Evolutionary conservation across 2,113 vertebrate genomes (phyloP), one percentile per base, ranked within the genome.

Genomic region (Symphodus melops): DNA sequence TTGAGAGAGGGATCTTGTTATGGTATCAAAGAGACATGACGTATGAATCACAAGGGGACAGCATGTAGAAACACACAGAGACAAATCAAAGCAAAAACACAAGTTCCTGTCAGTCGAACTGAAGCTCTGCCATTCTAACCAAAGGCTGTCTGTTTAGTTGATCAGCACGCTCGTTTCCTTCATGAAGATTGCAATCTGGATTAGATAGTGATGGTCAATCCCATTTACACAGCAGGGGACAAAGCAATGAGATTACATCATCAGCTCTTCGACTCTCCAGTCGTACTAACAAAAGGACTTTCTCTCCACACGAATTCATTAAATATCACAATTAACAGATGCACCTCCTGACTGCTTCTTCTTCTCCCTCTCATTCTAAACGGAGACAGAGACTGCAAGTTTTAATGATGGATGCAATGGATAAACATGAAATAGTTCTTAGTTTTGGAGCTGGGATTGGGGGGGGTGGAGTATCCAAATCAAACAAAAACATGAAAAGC

Each of bases 171-270:
- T 69, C 62, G 77, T 84, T 65, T 41, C n/a, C 28, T 48, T 87
- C n/a, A 49, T 71, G 59, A 70, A 77, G 89, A 85, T 90, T 91
- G 83, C 86, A 87, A 55, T 61, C 46, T 20, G 83, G 80, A 83
- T 77, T 82, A 80, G 67, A 81, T 33, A 60, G 25, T 4, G 2
- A 51, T 10, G 20, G 70, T 69, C 57, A 68, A 84, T 84, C 72
- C 79, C 72, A 87, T 90, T 88, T 87, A 80, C 82, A 79, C 82
- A 76, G 76, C 76, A 61, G 84, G 76, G 74, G 77, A 81, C 51
- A 6, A 4, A 42, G 46, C 72, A 71, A 71, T 67, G 33, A 14
- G 25, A 63, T 85, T 85, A 75, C 61, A 75, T 77, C 55, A 77
- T 65, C 55, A 67, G 13, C n/a, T 58, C 44, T 72, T 28, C 55